These are phyloP conservation scores for Agapornis roseicollis DNA, from an alignment of 2,113 vertebrate genomes.

Conservation along the genomic window DNA sequence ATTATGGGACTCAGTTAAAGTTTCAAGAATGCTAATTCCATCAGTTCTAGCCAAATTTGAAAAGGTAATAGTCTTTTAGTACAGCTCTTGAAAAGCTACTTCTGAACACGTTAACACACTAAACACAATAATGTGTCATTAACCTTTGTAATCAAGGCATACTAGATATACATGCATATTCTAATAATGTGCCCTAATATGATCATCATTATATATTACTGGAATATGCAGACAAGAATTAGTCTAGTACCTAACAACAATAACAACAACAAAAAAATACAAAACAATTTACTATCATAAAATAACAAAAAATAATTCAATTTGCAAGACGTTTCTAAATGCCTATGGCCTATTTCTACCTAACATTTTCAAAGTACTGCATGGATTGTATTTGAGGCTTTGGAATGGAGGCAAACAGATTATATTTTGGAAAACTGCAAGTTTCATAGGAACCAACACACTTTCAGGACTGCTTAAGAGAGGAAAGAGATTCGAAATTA, in stretches of 20 bases:
- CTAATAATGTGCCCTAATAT: not conserved
- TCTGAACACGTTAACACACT: not conserved
- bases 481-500: constrained; percentile 4
- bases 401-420: not conserved
- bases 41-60: not conserved
- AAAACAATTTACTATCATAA: not conserved
- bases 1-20: not conserved
- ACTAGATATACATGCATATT: not conserved
- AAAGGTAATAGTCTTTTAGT: not conserved
- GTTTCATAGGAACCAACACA: not conserved
- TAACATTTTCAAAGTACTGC: not conserved
- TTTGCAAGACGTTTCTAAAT: not conserved
- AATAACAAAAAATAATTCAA: not conserved
- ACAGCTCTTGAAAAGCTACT: not conserved
- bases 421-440: not conserved
- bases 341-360: not conserved
- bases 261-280: not conserved
- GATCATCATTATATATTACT: not conserved
- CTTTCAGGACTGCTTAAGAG: not conserved
- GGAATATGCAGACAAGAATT: not conserved
- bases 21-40: not conserved
- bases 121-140: not conserved
- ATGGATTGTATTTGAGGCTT: not conserved
- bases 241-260: not conserved
- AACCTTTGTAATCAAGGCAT: not conserved